A percentile compares a stretch with the other conserved stretches of the same genome.
Conservation (phyloP, 2,888 invertebrate species). For the Xanthia togata region DNA sequence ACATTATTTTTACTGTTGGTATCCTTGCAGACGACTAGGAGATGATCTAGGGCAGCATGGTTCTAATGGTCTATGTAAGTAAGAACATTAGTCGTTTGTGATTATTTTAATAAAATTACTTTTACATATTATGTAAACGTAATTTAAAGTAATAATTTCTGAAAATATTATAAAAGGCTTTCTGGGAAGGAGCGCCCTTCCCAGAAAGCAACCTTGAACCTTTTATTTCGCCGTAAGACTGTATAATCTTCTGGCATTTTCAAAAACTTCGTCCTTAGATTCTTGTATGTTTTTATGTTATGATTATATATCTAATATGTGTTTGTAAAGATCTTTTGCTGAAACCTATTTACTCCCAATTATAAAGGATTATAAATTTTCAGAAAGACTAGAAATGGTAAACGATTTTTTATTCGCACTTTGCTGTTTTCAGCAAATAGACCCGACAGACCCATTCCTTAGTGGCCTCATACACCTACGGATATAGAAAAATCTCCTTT, state of each 20-base stretch:
- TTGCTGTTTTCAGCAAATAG: background rate
- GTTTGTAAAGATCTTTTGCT: background rate
- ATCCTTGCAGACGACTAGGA: background rate
- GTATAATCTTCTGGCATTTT: background rate
- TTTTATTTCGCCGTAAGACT: background rate
- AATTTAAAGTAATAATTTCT: background rate
- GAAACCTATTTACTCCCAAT: background rate
- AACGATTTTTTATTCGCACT: background rate
- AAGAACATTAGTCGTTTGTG: background rate
- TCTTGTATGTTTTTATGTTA: background rate
- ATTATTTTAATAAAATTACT: background rate
- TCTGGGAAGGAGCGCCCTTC: too few species aligned
- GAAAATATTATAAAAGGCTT: background rate
- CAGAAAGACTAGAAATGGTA: background rate
- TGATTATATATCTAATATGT: background rate
- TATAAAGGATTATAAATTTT: background rate
- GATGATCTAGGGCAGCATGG: background rate
- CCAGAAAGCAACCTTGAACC: background rate
- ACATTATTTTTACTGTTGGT: background rate
- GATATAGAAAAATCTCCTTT: background rate
- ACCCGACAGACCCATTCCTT: background rate
- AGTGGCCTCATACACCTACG: too few species aligned
- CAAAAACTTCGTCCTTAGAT: background rate
- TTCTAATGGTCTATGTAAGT: background rate
- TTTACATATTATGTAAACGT: too few species aligned